phyloP scores from a whole-genome alignment of 2,797 vertebrate species.

The Ataeniobius toweri region DNA sequence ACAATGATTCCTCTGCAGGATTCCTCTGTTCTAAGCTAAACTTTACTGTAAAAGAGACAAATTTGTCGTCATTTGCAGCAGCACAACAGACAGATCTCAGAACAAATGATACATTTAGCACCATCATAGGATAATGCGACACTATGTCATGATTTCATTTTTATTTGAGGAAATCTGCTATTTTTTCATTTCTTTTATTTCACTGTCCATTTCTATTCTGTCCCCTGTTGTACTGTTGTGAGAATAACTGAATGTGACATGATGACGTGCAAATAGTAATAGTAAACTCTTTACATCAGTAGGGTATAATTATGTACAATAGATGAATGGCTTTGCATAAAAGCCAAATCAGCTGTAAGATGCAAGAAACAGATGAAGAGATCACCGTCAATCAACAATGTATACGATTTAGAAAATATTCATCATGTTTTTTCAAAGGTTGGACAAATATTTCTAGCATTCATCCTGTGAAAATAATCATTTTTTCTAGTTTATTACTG shows the following conservation, averaged over 20 bases:
- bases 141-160: not conserved
- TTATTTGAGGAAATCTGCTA: slow-evolving; percentile 15
- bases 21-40: no score
- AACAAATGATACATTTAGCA: not conserved
- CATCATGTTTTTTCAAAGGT: slow-evolving; percentile 1
- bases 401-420: not conserved
- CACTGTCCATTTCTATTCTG: slow-evolving; percentile 4
- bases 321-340: not conserved
- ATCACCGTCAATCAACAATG: slow-evolving; percentile 1
- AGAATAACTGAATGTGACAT: slow-evolving; percentile 30
- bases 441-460: not conserved
- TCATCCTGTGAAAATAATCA: not conserved
- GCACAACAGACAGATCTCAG: not conserved
- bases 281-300: not conserved
- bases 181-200: slow-evolving; percentile 12
- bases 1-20: no score
- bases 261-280: slow-evolving; percentile 17
- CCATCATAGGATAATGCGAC: not conserved
- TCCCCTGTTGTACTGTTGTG: not conserved
- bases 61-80: not conserved
- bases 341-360: not conserved
- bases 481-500: not conserved
- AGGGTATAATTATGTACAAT: no score
- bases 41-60: no score
- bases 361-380: not conserved